phyloP scores from a whole-genome alignment of 1,140 invertebrate species.

The Melitaea cinxia region DNA sequence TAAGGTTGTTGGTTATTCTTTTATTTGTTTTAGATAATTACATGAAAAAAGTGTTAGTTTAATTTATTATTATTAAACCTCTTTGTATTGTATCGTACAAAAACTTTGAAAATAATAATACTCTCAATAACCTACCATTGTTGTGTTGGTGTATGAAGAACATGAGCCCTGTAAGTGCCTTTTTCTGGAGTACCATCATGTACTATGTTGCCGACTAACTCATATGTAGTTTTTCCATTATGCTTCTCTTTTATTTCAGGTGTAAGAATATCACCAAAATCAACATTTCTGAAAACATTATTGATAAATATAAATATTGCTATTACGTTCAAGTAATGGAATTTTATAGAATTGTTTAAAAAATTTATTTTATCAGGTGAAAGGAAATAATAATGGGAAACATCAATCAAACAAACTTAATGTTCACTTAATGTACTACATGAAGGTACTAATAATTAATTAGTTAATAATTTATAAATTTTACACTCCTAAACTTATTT shows the following conservation, averaged over 20 bases:
- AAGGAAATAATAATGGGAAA: too few species aligned
- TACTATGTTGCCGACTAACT: conserved; percentile 98
- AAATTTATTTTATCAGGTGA: too few species aligned
- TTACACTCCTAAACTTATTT: too few species aligned
- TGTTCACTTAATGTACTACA: too few species aligned
- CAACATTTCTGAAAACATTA: conserved; percentile 89
- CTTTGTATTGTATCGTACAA: too few species aligned
- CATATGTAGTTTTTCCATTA: conserved; percentile 92
- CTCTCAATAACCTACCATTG: conserved; percentile 83
- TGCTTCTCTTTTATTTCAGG: conserved; percentile 91
- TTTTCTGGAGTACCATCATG: conserved; percentile 98
- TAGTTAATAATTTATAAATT: too few species aligned
- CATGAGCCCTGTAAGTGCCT: conserved; percentile 97
- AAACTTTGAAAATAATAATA: background rate
- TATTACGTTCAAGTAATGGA: too few species aligned
- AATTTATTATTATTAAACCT: background rate
- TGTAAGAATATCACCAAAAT: conserved; percentile 97
- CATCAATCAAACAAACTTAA: background rate
- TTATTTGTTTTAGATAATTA: too few species aligned
- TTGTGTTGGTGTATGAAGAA: conserved; percentile 95
- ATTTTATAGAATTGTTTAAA: too few species aligned
- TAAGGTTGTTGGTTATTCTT: too few species aligned
- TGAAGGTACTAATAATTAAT: too few species aligned
- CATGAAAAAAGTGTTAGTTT: background rate
- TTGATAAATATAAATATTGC: too few species aligned